Evolutionary conservation across 2,888 invertebrate genomes (phyloP).

Genomic region (Aporophyla nigra): DNA sequence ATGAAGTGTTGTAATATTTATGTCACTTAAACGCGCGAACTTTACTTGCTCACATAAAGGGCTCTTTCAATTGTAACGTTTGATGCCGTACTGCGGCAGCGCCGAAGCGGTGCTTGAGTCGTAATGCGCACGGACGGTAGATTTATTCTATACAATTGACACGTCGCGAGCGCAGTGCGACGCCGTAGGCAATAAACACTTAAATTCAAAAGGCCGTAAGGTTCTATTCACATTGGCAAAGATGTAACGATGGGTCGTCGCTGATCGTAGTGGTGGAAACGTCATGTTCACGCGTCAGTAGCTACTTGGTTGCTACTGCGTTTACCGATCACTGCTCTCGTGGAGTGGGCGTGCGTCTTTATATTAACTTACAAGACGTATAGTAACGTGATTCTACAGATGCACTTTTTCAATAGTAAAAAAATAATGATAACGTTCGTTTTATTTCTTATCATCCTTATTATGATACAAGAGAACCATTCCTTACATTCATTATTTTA

Average conservation of each 20-base stretch:
- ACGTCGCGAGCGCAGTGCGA: neutral
- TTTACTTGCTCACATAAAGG: slow-evolving; percentile 10
- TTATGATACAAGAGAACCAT: no score
- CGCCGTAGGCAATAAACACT: neutral
- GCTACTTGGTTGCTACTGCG: neutral
- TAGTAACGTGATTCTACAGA: no score
- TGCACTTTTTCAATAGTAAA: no score
- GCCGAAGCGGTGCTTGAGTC: neutral
- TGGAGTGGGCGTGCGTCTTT: neutral
- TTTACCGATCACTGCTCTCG: neutral
- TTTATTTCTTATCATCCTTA: no score
- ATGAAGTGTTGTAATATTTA: slow-evolving; percentile 29
- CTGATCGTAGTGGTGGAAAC: neutral
- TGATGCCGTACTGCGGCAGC: neutral
- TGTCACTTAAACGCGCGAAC: slow-evolving; percentile 32
- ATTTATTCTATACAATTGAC: neutral
- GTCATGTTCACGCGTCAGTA: neutral
- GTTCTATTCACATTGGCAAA: neutral
- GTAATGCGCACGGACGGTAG: neutral
- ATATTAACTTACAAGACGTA: neutral
- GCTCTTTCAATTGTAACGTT: neutral
- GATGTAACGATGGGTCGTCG: no score
- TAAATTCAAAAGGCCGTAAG: neutral
- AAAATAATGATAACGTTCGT: no score
- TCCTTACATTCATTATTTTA: no score